Evolutionary conservation across 2,888 invertebrate genomes (phyloP).

Genomic region (Quadriops clusia): DNA sequence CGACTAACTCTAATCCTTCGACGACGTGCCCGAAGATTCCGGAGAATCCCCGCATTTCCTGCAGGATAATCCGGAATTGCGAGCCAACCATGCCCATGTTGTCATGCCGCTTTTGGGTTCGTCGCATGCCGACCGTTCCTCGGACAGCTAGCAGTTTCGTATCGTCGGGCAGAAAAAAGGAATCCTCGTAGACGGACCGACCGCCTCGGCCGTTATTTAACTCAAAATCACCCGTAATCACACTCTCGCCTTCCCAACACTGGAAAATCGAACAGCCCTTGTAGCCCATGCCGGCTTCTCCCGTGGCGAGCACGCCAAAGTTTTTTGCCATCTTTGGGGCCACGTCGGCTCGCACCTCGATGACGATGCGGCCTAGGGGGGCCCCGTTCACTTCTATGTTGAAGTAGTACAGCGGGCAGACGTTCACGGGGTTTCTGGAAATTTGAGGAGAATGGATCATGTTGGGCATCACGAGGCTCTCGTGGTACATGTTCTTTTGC

Average conservation of each 20-base stretch:
- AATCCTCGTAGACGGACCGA: constrained; percentile 62
- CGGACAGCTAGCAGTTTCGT: constrained; percentile 63
- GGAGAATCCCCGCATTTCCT: constrained; percentile 73
- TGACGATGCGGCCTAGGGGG: constrained; percentile 58
- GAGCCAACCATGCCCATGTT: constrained; percentile 73
- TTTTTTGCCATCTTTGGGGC: constrained; percentile 75
- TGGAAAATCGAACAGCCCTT: constrained; percentile 72
- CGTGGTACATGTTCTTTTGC: constrained; percentile 33
- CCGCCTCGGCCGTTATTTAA: constrained; percentile 72
- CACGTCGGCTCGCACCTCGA: constrained; percentile 65
- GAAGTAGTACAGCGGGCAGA: constrained; percentile 63
- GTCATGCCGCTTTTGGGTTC: constrained; percentile 69
- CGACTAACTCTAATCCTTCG: constrained; percentile 66
- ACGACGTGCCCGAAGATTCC: constrained; percentile 73
- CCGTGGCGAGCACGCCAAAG: constrained; percentile 58
- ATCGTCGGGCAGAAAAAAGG: constrained; percentile 70
- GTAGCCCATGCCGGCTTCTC: constrained; percentile 64
- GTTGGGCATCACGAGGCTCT: constrained; percentile 32
- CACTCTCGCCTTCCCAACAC: constrained; percentile 72
- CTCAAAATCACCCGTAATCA: constrained; percentile 72
- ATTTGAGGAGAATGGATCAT: constrained; percentile 43
- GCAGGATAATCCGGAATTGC: constrained; percentile 69
- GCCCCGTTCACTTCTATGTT: constrained; percentile 63
- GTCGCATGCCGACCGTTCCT: constrained; percentile 70
- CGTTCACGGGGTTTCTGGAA: constrained; percentile 43